Evolutionary conservation across 2,113 vertebrate species (phyloP).

Genomic region (Scophthalmus maximus): DNA sequence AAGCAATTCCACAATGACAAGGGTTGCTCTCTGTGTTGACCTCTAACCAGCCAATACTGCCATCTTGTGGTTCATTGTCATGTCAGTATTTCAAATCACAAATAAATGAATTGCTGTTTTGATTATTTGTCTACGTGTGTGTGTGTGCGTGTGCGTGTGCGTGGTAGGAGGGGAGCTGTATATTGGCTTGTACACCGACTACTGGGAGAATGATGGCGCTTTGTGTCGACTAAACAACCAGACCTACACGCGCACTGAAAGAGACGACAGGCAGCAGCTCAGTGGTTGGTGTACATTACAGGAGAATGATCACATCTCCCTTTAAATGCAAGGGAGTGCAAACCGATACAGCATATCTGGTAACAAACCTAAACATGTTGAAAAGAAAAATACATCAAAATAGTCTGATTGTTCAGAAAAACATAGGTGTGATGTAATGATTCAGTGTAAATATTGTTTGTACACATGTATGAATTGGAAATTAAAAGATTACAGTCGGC

Average conservation of each 20-base stretch:
- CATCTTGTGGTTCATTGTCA: conserved; percentile 60
- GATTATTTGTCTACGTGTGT: background rate
- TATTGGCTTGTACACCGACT: conserved; percentile 92
- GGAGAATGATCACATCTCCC: background rate
- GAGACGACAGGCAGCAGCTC: conserved; percentile 89
- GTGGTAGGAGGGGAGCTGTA: conserved; percentile 89
- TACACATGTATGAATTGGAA: too few relatives aligned
- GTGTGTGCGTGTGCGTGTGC: conserved; percentile 4
- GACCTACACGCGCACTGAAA: conserved; percentile 89
- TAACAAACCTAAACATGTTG: background rate
- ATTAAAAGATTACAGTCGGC: too few relatives aligned
- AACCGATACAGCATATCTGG: background rate
- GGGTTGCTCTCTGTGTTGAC: background rate
- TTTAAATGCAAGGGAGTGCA: background rate
- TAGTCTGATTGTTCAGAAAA: too few relatives aligned
- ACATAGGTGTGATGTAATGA: too few relatives aligned
- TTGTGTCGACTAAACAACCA: conserved; percentile 86
- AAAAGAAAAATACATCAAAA: too few relatives aligned
- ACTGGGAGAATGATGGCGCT: conserved; percentile 94
- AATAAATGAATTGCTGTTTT: conserved; percentile 30
- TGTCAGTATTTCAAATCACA: background rate
- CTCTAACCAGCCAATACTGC: conserved; percentile 53
- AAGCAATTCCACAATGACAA: background rate
- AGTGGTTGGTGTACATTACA: conserved; percentile 83
- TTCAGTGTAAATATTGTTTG: too few relatives aligned